Evolutionary conservation across 2,888 invertebrate genomes (phyloP).

Genomic region (Operophtera brumata): DNA sequence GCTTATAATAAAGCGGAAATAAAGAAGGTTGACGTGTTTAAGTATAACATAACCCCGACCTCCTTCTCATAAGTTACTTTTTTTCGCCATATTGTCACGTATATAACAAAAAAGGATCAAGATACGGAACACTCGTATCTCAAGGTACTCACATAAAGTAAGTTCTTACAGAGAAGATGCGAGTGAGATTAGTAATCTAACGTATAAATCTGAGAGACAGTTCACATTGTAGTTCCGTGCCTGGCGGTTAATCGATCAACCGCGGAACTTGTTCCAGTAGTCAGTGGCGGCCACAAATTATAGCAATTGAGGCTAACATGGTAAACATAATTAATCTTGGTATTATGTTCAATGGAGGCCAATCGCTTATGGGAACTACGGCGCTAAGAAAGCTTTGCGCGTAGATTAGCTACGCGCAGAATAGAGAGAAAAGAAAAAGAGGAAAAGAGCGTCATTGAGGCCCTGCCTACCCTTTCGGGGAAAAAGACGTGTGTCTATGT

Average conservation of each 20-base stretch:
- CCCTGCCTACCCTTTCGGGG: too few species aligned
- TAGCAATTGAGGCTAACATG: constrained; percentile 51
- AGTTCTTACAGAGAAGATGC: constrained; percentile 15
- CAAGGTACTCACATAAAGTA: constrained; percentile 8
- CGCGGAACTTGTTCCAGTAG: constrained; percentile 29
- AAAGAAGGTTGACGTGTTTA: constrained; percentile 21
- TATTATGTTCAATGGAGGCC: constrained; percentile 26
- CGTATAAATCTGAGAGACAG: constrained; percentile 24
- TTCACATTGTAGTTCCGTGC: constrained; percentile 32
- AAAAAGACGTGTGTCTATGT: too few species aligned
- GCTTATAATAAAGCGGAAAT: constrained; percentile 7
- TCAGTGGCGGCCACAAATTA: constrained; percentile 42
- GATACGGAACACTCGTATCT: constrained; percentile 2
- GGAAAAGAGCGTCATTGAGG: too few species aligned
- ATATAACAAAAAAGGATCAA: constrained; percentile 22
- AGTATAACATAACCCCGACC: constrained; percentile 20
- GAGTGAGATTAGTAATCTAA: constrained; percentile 17
- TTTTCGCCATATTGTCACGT: constrained; percentile 15
- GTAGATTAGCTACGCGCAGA: background rate
- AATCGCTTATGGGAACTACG: constrained; percentile 21
- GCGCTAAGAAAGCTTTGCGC: background rate
- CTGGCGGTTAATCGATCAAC: constrained; percentile 37
- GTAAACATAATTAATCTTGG: constrained; percentile 44
- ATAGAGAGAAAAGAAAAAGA: too few species aligned
- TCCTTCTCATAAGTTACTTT: constrained; percentile 24